Base-by-base conservation (phyloP, 2,888 invertebrate genomes). In the Nomada flava region DNA sequence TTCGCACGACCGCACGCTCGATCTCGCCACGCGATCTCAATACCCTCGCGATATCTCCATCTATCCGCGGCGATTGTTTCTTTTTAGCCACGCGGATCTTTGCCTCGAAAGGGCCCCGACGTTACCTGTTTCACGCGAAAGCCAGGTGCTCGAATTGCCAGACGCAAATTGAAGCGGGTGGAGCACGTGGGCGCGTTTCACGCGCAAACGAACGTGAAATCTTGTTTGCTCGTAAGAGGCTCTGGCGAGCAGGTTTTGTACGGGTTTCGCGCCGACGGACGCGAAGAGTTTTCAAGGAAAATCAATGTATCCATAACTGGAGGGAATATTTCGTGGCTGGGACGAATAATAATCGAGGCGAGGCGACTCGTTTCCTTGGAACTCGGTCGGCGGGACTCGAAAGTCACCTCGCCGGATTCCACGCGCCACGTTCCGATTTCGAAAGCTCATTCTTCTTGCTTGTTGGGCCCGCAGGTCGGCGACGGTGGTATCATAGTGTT, bases 401-500 rank as follows among this genome's bases (percentile, higher is more conserved):
- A 82, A 82, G 83, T 72, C 79, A 64, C 64, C 72, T 64, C 72
- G 68, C 79, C 65, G 79, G 69, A 79, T 84, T 83, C 76, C 76
- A 72, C 60, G 59, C 57, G 13, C 64, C 26, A 20, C 59, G 76
- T 69, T 75, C 82, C 62, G 53, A 74, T 77, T 73, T 78, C 60
- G 42, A 73, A 15, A 20, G 53, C 26, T 82, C 42, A 62, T 7
- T 29, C 26, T 15, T 57, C 52, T 23, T 52, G 11, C 13, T 60
- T 63, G 50, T 44, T 79, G 55, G 47, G 23, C 83, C 94, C 94
- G 13, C 93, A 96, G 96, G 95, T 95, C 88, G 95, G 95, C 84
- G 96, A 96, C 90, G 94, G 95, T 72, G 95, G 96, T 69, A 95
- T 95, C 85, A 96, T 96, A 83, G 93, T 96, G 62, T 92, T 96